These are phyloP conservation scores for Trematomus loennbergii DNA, from an alignment of 2,113 vertebrate genomes.

Conservation along the genomic window DNA sequence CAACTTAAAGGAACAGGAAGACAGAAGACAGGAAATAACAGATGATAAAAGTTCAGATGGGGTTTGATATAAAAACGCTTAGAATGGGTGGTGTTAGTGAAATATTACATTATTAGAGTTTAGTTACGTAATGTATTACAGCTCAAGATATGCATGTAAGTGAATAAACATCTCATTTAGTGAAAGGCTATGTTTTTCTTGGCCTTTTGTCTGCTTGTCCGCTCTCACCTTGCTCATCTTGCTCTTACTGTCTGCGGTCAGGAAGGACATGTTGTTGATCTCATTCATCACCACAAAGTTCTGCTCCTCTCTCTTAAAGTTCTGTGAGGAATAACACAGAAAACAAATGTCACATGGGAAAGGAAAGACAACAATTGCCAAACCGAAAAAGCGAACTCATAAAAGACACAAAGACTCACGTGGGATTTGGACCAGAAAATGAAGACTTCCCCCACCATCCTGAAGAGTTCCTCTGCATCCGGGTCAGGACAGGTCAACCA, in stretches of 20 bases:
- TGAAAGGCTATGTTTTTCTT: neutral
- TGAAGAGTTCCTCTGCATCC: conserved; percentile 93
- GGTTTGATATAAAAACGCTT: conserved; percentile 18
- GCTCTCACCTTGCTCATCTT: conserved; percentile 95
- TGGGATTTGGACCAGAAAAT: conserved; percentile 99
- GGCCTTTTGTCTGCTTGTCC: neutral
- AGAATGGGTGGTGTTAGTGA: conserved; percentile 67
- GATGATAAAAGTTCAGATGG: conserved; percentile 4
- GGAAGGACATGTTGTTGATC: conserved; percentile 98
- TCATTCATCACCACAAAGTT: conserved; percentile 98
- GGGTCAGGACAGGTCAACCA: conserved; percentile 93
- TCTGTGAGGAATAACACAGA: conserved; percentile 74
- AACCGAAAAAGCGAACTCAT: neutral
- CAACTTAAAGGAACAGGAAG: conserved; percentile 13
- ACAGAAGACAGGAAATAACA: neutral
- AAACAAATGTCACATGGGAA: too few relatives aligned
- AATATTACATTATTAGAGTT: conserved; percentile 69
- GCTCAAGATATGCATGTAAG: conserved; percentile 28
- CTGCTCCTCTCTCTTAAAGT: conserved; percentile 96
- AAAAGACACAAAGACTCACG: conserved; percentile 77
- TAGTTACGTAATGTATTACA: conserved; percentile 68
- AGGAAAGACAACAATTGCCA: neutral
- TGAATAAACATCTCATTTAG: conserved; percentile 13
- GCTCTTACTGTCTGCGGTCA: conserved; percentile 96
- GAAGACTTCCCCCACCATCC: conserved; percentile 96